Evolutionary conservation across 2,797 vertebrate species (phyloP).

Genomic region (Salarias fasciatus): DNA sequence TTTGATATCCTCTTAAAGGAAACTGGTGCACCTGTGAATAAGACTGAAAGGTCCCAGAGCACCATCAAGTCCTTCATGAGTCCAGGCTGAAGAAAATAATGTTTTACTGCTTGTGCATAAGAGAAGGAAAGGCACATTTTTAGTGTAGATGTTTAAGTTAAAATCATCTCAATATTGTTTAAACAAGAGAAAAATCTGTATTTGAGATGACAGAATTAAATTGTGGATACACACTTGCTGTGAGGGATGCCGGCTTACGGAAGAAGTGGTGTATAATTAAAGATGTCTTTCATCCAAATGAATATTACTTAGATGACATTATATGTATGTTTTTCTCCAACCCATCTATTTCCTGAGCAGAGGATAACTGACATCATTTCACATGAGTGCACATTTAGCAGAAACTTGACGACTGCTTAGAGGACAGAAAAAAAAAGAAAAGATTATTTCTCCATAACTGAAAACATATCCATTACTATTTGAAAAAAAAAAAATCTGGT

Average conservation of each 20-base stretch:
- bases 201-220: constrained; percentile 7
- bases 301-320: too few species aligned
- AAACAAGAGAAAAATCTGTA: background rate
- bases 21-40: constrained; percentile 12
- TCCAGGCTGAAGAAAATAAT: background rate
- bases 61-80: background rate
- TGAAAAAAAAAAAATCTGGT: background rate
- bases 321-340: background rate
- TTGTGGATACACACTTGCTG: constrained; percentile 14
- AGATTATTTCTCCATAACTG: background rate
- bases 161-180: too few species aligned
- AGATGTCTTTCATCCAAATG: background rate
- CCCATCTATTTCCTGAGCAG: background rate
- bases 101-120: constrained; percentile 6
- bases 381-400: background rate
- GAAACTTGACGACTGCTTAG: too few species aligned
- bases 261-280: background rate
- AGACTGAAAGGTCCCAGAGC: constrained; percentile 20
- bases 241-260: constrained; percentile 1
- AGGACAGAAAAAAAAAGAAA: background rate
- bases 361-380: constrained; percentile 7
- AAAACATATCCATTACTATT: background rate
- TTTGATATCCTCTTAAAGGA: background rate
- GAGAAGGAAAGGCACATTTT: background rate
- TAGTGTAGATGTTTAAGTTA: too few species aligned